Conservation (phyloP, 2,113 vertebrate genomes). For the Heteronetta atricapilla region DNA sequence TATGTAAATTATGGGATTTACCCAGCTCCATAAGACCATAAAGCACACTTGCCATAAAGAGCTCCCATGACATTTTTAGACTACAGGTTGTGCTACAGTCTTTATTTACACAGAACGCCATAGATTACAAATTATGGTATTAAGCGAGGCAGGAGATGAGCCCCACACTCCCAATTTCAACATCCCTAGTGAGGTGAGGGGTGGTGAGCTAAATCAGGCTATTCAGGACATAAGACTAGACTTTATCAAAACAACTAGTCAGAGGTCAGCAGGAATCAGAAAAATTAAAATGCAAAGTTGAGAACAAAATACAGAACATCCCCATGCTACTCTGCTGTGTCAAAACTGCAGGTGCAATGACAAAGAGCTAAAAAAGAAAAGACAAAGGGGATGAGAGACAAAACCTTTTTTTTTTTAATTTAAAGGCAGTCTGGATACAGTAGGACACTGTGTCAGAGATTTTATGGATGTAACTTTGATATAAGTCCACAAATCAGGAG, state of each 20-base stretch:
- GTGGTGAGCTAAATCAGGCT: background rate
- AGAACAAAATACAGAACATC: background rate
- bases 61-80: background rate
- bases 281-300: background rate
- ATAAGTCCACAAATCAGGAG: background rate
- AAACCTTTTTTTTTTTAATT: background rate
- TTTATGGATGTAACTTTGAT: background rate
- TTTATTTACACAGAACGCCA: background rate
- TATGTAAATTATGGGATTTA: background rate
- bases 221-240: background rate
- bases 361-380: background rate
- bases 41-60: background rate
- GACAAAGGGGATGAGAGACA: background rate
- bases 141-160: background rate
- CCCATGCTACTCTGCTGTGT: background rate
- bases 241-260: background rate
- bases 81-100: background rate
- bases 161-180: background rate
- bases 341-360: background rate
- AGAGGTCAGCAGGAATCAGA: background rate
- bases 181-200: background rate
- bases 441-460: background rate
- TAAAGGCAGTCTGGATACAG: background rate
- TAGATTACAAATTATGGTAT: background rate
- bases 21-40: background rate